Percentiles rank a stretch among this genome's conserved stretches.
Conservation (phyloP, 1,140 invertebrate species). For the Tribolium madens region DNA sequence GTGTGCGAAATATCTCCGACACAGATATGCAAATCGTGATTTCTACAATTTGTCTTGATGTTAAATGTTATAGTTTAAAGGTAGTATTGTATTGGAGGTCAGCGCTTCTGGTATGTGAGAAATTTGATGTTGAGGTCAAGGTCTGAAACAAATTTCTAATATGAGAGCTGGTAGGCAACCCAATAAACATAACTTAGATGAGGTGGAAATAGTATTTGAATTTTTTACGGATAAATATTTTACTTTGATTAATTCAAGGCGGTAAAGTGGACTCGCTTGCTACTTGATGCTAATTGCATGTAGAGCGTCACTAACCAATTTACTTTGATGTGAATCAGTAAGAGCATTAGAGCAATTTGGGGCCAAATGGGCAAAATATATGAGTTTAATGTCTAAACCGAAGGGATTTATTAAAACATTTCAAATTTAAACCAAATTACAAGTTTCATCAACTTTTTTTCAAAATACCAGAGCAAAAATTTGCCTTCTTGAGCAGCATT, state of each 20-base stretch:
- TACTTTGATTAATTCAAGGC: slow-evolving; percentile 7
- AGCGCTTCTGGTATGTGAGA: not conserved
- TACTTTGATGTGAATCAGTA: slow-evolving; percentile 18
- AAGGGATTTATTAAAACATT: not conserved
- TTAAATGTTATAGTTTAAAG: not conserved
- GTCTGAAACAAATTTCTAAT: not conserved
- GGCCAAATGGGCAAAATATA: not conserved
- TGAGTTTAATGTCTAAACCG: not conserved
- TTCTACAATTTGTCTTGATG: no score
- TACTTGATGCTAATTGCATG: not conserved
- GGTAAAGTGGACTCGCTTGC: not conserved
- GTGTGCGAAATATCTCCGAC: no score
- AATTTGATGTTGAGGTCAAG: not conserved
- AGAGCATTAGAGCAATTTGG: not conserved
- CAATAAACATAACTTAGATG: slow-evolving; percentile 1
- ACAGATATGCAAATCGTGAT: no score
- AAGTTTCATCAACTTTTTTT: no score
- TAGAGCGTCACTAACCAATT: slow-evolving; percentile 3
- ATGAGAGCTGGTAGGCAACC: slow-evolving; percentile 2
- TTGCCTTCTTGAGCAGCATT: no score
- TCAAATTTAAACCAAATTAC: no score
- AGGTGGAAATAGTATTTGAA: slow-evolving; percentile 8
- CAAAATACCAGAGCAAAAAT: no score
- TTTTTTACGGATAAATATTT: slow-evolving; percentile 15
- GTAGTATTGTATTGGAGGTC: not conserved